Evolutionary conservation across 2,113 vertebrate genomes (phyloP), one percentile per base, ranked within the genome.

Genomic region (Lucifuga dentata): DNA sequence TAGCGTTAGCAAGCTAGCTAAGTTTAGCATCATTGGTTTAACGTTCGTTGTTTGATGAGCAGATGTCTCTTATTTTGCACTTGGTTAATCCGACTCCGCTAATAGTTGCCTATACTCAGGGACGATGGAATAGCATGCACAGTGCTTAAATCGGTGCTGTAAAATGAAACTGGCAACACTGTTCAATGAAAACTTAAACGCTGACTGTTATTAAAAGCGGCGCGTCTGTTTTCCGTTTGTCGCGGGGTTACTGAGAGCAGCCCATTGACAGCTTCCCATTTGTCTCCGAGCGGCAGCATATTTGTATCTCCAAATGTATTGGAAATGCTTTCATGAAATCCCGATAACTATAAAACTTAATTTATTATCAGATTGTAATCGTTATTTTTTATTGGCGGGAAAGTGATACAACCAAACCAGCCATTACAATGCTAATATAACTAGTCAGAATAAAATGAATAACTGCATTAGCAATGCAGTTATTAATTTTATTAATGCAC

Each of bases 371-470:
- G 26, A 29, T 29, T 3, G 3, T 29, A 5, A 3, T 41, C 62
- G 63, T 48, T 32, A 2, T 19, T 33, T 44, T 11, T 51, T 44
- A 16, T 82, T 87, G 88, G 88, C 86, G 88, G 86, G 86, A 89
- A 90, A 84, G 58, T 16, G 21, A 8, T 12, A 44, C 21, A 44
- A 44, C 68, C 36, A 0, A 40, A 50, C 43, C 73, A 56, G 64
- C n/a, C 6, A 0, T 3, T 20, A 11, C 9, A 3, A 5, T 1
- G 21, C 1, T 10, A 5, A 23, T 17, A 5, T 1, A 3, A 0
- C 15, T 12, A 19, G 2, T 38, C 26, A 7, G 7, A 29, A 29
- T 29, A 29, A 29, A 3, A 29, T 29, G 3, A 29, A 29, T 29
- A 29, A 29, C 26, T 29, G 26, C 26, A 3, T 29, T 5, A 29